Evolutionary conservation across 2,797 vertebrate genomes (phyloP).

Genomic region (Lepilemur ruficaudatus): DNA sequence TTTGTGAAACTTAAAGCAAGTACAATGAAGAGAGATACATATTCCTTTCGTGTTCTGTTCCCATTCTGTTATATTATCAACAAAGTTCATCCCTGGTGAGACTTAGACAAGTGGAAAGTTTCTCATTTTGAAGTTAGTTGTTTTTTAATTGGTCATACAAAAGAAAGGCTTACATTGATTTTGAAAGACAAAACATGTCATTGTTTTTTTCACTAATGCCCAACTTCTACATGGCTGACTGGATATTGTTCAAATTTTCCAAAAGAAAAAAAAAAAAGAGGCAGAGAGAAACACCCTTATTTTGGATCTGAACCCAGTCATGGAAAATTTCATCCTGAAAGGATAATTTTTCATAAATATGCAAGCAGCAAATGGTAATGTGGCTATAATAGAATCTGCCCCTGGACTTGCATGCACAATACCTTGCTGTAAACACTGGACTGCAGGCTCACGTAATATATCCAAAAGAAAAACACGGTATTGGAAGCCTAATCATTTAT

Average conservation of each 20-base stretch:
- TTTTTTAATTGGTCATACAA: conserved; percentile 56
- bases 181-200: conserved; percentile 67
- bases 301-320: conserved; percentile 65
- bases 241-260: conserved; percentile 74
- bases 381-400: not conserved
- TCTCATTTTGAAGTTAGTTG: conserved; percentile 64
- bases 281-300: conserved; percentile 53
- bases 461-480: not conserved
- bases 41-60: not conserved
- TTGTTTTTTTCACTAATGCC: conserved; percentile 59
- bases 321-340: conserved; percentile 76
- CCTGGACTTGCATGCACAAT: not conserved
- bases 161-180: conserved; percentile 67
- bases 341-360: conserved; percentile 67
- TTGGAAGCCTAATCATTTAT: not conserved
- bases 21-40: not conserved
- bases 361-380: not conserved
- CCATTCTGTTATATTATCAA: conserved; percentile 2
- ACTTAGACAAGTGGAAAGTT: conserved; percentile 49
- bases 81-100: conserved; percentile 30
- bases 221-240: conserved; percentile 61
- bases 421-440: not conserved
- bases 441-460: not conserved
- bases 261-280: conserved; percentile 15
- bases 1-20: conserved; percentile 28